Evolutionary conservation across 2,797 vertebrate species (phyloP).

Genomic region (Liparis tanakae): DNA sequence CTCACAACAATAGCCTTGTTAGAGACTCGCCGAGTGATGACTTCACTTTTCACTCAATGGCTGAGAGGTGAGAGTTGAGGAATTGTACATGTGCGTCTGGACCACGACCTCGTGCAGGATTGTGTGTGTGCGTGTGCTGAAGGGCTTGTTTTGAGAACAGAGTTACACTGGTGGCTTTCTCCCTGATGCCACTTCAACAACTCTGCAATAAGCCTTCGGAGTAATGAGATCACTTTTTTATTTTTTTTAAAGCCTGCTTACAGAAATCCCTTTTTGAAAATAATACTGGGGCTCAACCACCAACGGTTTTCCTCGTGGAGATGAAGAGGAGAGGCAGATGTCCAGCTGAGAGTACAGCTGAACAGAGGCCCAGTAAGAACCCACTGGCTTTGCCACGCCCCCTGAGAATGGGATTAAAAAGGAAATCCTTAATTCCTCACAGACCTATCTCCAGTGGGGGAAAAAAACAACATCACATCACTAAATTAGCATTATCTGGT

Average conservation of each 20-base stretch:
- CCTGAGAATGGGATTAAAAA: slow-evolving; percentile 9
- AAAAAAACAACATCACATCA: neutral
- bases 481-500: slow-evolving; percentile 1
- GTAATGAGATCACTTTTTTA: slow-evolving; percentile 51
- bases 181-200: slow-evolving; percentile 45
- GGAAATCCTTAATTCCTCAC: slow-evolving; percentile 24
- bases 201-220: slow-evolving; percentile 37
- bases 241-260: slow-evolving; percentile 33
- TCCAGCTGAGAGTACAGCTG: slow-evolving; percentile 22
- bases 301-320: slow-evolving; percentile 8
- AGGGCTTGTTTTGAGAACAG: slow-evolving; percentile 24
- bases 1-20: slow-evolving; percentile 62
- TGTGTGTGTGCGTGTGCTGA: slow-evolving; percentile 17
- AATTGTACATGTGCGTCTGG: slow-evolving; percentile 22
- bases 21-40: slow-evolving; percentile 57
- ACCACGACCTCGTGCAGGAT: neutral
- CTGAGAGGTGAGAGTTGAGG: slow-evolving; percentile 47
- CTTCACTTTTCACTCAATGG: slow-evolving; percentile 57
- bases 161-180: slow-evolving; percentile 32
- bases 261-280: slow-evolving; percentile 50
- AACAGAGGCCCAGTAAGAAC: slow-evolving; percentile 11
- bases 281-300: slow-evolving; percentile 31
- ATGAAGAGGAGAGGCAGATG: slow-evolving; percentile 42
- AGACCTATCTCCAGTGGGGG: neutral
- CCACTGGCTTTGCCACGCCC: neutral